Conservation (phyloP, 1,140 invertebrate genomes). For the Andricus grossulariae region DNA sequence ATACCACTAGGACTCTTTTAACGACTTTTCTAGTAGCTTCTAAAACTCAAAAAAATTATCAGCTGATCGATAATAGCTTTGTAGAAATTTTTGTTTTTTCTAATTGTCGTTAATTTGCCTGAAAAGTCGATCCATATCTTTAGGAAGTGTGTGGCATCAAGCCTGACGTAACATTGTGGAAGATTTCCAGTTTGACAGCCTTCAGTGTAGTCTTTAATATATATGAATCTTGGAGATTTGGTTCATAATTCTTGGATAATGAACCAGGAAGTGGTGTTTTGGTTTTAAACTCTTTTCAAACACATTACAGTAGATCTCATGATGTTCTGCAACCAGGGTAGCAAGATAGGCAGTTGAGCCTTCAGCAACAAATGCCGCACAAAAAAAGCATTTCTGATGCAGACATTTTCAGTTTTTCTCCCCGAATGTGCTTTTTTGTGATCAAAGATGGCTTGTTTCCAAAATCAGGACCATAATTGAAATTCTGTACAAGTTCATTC, state of each 20-base stretch:
- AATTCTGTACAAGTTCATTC: neutral
- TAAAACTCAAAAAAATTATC: too few relatives aligned
- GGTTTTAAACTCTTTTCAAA: neutral
- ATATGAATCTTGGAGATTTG: too few relatives aligned
- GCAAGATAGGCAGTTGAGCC: neutral
- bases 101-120: too few relatives aligned
- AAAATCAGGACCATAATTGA: neutral
- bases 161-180: too few relatives aligned
- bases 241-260: neutral
- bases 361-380: neutral
- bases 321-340: neutral
- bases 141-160: too few relatives aligned
- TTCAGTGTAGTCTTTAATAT: too few relatives aligned
- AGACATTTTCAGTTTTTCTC: neutral
- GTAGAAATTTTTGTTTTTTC: too few relatives aligned
- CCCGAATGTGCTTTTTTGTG: neutral
- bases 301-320: neutral
- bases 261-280: neutral
- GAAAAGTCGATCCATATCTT: too few relatives aligned
- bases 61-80: too few relatives aligned
- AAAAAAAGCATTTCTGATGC: conserved; percentile 1
- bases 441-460: neutral
- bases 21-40: too few relatives aligned
- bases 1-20: too few relatives aligned
- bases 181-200: too few relatives aligned